phyloP scores from a whole-genome alignment of 2,113 vertebrate species.

The Acanthisitta chloris region DNA sequence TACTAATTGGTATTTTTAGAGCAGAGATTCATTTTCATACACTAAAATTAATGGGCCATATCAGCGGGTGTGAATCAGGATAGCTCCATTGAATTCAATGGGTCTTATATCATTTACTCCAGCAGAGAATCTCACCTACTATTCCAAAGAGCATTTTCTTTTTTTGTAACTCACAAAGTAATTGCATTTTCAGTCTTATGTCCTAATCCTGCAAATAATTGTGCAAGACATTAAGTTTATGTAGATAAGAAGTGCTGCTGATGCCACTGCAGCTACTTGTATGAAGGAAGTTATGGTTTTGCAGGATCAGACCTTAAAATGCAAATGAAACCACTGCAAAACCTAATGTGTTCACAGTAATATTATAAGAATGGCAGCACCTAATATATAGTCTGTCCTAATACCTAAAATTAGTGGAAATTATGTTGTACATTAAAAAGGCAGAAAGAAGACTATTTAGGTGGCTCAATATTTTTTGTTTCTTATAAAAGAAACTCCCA shows the following conservation, averaged over 20 bases:
- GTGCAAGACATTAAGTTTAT: slow-evolving; percentile 50
- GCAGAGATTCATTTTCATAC: slow-evolving; percentile 55
- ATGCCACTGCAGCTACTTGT: neutral
- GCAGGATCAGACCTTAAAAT: slow-evolving; percentile 9
- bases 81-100: neutral
- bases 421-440: neutral
- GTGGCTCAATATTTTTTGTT: neutral
- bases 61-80: slow-evolving; percentile 33
- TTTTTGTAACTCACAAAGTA: neutral
- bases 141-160: neutral
- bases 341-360: neutral
- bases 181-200: slow-evolving; percentile 29
- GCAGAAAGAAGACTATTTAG: neutral
- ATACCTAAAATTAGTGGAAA: neutral
- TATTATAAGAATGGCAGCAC: neutral
- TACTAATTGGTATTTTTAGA: slow-evolving; percentile 68
- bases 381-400: neutral
- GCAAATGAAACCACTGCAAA: neutral
- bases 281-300: neutral
- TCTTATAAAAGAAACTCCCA: neutral
- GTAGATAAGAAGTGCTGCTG: neutral
- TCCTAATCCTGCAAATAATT: slow-evolving; percentile 34
- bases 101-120: slow-evolving; percentile 30
- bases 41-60: slow-evolving; percentile 32
- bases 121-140: slow-evolving; percentile 39